Evolutionary conservation across 2,113 vertebrate species (phyloP).

Genomic region (Panthera tigris): DNA sequence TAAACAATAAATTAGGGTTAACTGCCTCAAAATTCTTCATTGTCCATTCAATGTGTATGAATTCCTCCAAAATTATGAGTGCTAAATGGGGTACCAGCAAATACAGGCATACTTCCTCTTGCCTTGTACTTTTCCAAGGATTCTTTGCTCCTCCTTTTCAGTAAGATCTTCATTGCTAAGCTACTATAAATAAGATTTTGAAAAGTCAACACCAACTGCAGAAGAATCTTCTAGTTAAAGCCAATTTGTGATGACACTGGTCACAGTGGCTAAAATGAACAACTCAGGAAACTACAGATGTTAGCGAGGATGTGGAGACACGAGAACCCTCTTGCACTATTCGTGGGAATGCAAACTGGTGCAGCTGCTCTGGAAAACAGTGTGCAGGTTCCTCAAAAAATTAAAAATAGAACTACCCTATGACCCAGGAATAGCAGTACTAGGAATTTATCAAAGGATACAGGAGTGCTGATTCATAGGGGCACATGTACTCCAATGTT

Average conservation of each 20-base stretch:
- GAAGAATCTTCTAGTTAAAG: constrained; percentile 5
- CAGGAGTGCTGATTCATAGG: no score
- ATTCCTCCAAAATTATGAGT: not conserved
- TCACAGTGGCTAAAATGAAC: no score
- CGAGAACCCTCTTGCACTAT: no score
- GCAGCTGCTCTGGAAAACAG: no score
- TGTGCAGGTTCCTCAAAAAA: no score
- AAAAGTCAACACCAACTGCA: not conserved
- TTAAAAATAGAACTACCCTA: no score
- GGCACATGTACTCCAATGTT: no score
- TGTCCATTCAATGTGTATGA: not conserved
- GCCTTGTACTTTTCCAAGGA: not conserved
- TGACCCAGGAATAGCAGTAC: no score
- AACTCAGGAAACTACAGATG: no score
- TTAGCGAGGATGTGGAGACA: no score
- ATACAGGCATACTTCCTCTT: not conserved
- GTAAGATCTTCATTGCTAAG: not conserved
- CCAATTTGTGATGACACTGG: not conserved
- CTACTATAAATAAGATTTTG: not conserved
- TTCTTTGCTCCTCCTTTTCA: not conserved
- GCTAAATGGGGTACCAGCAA: not conserved
- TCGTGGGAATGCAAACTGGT: no score
- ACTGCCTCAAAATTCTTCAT: not conserved
- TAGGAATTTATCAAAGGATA: no score
- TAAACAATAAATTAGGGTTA: not conserved